phyloP scores from a whole-genome alignment of 2,113 vertebrate genomes.

The Leucopsar rothschildi region DNA sequence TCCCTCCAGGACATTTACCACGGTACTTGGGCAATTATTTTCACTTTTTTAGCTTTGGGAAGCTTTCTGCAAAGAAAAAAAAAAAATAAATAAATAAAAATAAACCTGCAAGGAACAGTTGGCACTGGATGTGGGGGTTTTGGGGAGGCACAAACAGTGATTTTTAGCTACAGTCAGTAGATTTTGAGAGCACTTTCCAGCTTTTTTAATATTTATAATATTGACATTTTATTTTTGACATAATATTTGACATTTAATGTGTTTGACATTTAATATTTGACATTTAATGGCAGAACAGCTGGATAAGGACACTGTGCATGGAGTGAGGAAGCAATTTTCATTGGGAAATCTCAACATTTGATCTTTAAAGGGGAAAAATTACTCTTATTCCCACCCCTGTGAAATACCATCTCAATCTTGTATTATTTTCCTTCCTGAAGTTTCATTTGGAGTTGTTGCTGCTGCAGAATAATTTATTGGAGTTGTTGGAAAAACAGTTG shows the following conservation, averaged over 20 bases:
- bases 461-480: background rate
- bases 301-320: background rate
- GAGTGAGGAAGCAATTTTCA: background rate
- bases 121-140: background rate
- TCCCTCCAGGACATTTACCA: conserved; percentile 97
- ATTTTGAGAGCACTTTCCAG: background rate
- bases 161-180: background rate
- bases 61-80: background rate
- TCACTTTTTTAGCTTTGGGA: background rate
- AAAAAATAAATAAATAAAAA: background rate
- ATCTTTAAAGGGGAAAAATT: background rate
- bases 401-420: background rate
- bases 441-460: background rate
- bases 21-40: conserved; percentile 68
- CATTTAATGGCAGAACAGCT: background rate
- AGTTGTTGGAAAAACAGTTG: background rate
- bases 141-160: fast-evolving
- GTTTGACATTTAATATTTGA: background rate
- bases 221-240: background rate
- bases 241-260: background rate
- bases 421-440: background rate
- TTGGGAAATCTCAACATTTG: background rate
- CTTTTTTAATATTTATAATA: background rate
- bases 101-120: fast-evolving
- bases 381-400: background rate